Base-by-base conservation (phyloP, 1,140 invertebrate genomes). In the Philopotamus ludificatus region DNA sequence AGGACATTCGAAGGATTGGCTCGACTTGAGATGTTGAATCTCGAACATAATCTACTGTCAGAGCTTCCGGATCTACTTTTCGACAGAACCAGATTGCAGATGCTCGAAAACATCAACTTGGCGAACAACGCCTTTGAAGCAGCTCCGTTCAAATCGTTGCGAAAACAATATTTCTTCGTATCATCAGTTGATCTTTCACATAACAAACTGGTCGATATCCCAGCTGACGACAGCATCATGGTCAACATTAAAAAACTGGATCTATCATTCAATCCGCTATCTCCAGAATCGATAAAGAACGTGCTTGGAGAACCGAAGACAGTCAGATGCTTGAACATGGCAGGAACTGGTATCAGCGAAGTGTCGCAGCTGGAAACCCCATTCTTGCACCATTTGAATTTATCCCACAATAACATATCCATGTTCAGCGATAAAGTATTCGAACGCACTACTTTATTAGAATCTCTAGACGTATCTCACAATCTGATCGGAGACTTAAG, bases 251-350 rank as follows among this genome's bases (percentile, higher is more conserved):
- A 95, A 74, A 84, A 87, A 62, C 79, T 96, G 0, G 93, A 95
- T 78, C 75, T 96, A 0, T 94, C 91, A 1, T 90, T 87, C 66
- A 96, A 95, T 82, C 90, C 91, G 0, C 75, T 96, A 0, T 86
- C 87, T 2, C 75, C 83, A 54, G 86, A 89, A 66, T 85, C 92
- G 0, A 81, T 95, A 2, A 80, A 76, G 8, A 89, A 89, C 72
- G 85, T 96, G 34, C 74, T 96, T 0, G 89, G 88, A 44, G 93
- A 95, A 74, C 93, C 93, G 0, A 96, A 95, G 81, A 93, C 92
- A 0, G 86, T 93, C 0, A 76, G 92, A 50, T 85, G 87, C 45
- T 76, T 96, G 8, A 93, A 92, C 75, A 77, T 96, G 20, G 91
- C 92, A 0, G 85, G 87, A 41, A 92, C 89, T 1, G 88, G 89